phyloP scores from a whole-genome alignment of 1,140 invertebrate species.

The Coenobita brevimanus region DNA sequence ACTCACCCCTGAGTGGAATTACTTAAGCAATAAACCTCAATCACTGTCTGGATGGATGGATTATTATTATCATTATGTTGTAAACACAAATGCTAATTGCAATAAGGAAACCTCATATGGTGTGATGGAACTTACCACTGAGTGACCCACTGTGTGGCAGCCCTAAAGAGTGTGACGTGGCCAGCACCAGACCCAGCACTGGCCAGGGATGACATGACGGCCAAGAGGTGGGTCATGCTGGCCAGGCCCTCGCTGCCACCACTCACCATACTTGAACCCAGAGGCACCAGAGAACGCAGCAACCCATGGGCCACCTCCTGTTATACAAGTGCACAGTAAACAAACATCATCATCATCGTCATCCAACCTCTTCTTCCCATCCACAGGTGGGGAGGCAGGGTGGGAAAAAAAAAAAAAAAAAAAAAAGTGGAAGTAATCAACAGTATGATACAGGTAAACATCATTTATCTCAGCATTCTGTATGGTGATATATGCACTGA shows the following conservation, averaged over 20 bases:
- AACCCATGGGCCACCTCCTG: slow-evolving; percentile 78
- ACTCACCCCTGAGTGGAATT: no score
- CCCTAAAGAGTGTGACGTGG: slow-evolving; percentile 86
- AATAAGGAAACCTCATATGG: neutral
- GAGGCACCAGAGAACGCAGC: slow-evolving; percentile 55
- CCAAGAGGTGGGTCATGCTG: slow-evolving; percentile 77
- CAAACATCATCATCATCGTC: slow-evolving; percentile 82
- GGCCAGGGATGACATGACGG: slow-evolving; percentile 86
- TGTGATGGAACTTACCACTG: slow-evolving; percentile 75
- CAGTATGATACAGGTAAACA: no score
- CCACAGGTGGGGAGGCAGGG: no score
- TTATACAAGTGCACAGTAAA: slow-evolving; percentile 79
- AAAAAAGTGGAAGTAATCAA: no score
- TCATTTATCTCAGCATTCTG: no score
- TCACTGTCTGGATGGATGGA: neutral
- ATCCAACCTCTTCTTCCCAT: no score
- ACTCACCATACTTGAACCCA: slow-evolving; percentile 54
- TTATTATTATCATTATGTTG: neutral
- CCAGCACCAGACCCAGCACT: slow-evolving; percentile 85
- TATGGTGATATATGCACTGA: no score
- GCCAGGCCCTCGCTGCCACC: slow-evolving; percentile 48
- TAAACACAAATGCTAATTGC: neutral
- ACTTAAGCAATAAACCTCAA: no score
- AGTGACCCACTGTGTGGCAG: slow-evolving; percentile 84
- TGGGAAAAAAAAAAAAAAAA: no score